Evolutionary conservation across 2,797 vertebrate genomes (phyloP), one percentile per base, ranked within the genome.

Genomic region (Ciconia nigra): DNA sequence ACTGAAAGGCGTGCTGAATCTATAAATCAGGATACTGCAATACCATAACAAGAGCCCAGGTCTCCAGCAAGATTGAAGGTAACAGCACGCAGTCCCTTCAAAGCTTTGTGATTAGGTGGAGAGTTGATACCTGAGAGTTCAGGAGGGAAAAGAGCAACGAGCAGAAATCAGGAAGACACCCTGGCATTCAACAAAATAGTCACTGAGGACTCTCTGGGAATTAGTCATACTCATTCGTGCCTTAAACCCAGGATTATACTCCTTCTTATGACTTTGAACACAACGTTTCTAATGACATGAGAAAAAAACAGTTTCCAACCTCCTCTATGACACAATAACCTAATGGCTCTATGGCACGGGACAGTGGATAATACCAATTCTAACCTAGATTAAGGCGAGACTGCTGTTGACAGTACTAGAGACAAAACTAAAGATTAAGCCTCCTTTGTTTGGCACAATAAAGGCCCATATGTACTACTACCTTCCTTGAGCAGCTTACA

Each of bases 61-160:
- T 4, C 46, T 62, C 66, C 61, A 78, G 73, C 20, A 80, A 51
- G 37, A 59, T 13, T 1, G 0, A 26, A 39, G 22, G 22, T 18
- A 73, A 42, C 39, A n/a, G 26, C 9, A 2, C 1, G 4, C 1
- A 18, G 7, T 7, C 20, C 26, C 28, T 74, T 35, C 1, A 0
- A 9, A 54, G 6, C 35, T 29, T 52, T 0, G 0, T 29, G 25
- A 29, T 65, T 33, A 41, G 1, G 19, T 18, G 10, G 13, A 51
- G 15, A 47, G 33, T 6, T 13, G 47, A 51, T 14, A 66, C 6
- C 39, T 5, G 16, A 44, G 41, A 33, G 31, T 18, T 74, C 13
- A 58, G 42, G 29, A 57, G 21, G 14, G 10, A 54, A 73, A 61
- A 33, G 4, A 69, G 11, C n/a, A 49, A 24, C 13, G 33, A 65